These are phyloP conservation scores for Gallinago solitaria DNA, from an alignment of 2,797 vertebrate species.

Conservation along the genomic window DNA sequence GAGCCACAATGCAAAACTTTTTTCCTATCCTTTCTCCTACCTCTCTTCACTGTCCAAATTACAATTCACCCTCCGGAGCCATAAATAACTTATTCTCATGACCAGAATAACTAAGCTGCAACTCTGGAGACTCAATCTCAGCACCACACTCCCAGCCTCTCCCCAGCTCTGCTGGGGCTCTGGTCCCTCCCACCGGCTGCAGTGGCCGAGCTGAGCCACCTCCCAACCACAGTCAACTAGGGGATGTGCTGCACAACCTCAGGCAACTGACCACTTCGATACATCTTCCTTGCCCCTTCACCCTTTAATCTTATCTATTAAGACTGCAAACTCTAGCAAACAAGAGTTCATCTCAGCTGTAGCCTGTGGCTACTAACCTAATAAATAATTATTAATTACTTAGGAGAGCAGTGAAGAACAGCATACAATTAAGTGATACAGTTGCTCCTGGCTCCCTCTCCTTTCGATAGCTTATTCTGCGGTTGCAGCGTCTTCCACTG, in stretches of 20 bases:
- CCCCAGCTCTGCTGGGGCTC: neutral
- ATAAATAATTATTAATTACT: constrained; percentile 3
- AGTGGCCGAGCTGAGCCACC: fast-evolving
- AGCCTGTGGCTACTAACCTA: neutral
- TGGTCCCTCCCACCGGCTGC: neutral
- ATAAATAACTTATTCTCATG: neutral
- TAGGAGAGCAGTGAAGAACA: neutral
- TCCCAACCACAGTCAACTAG: fast-evolving
- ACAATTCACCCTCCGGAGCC: neutral
- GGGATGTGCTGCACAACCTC: fast-evolving
- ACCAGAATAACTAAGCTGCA: neutral
- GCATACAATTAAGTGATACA: neutral
- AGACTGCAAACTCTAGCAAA: neutral
- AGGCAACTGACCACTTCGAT: neutral
- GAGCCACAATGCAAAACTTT: neutral
- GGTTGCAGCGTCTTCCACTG: neutral
- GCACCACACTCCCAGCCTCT: neutral
- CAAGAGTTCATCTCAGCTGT: neutral
- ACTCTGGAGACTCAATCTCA: neutral
- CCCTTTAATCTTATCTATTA: neutral
- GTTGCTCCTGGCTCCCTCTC: neutral
- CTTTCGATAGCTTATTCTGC: neutral
- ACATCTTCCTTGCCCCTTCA: neutral
- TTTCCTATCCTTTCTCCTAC: neutral
- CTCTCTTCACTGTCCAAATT: neutral